Conservation (phyloP, 2,113 vertebrate species). For the Clarias batrachus region DNA sequence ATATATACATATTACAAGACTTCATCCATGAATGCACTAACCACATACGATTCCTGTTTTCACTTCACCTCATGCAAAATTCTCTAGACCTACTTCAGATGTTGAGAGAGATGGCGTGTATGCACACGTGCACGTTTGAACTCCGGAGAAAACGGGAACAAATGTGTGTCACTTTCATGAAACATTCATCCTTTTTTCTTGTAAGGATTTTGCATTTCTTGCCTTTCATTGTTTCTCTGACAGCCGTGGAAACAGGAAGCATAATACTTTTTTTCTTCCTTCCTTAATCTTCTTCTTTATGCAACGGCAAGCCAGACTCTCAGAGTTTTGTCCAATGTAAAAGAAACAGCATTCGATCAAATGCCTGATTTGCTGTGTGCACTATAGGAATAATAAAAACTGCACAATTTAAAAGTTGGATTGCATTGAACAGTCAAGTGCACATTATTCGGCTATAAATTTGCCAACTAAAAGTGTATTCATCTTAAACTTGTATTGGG, state of each 20-base stretch:
- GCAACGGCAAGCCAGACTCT: slow-evolving; percentile 6
- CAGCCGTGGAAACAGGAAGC: slow-evolving; percentile 20
- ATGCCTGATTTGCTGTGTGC: neutral
- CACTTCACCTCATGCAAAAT: neutral
- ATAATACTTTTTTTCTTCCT: slow-evolving; percentile 5
- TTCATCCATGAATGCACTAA: neutral
- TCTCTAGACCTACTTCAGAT: slow-evolving; percentile 19
- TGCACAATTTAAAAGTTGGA: neutral
- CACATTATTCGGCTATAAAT: neutral
- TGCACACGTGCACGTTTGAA: slow-evolving; percentile 21
- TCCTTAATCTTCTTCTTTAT: neutral
- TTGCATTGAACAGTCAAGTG: neutral
- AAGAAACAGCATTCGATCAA: neutral
- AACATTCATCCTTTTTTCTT: slow-evolving; percentile 49
- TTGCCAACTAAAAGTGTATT: neutral
- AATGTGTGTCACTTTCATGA: slow-evolving; percentile 48
- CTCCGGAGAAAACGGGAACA: slow-evolving; percentile 28
- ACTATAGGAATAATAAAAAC: slow-evolving; percentile 19
- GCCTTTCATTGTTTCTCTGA: slow-evolving; percentile 51
- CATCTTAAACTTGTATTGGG: neutral
- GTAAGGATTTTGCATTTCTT: slow-evolving; percentile 55
- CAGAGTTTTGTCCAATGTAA: slow-evolving; percentile 5
- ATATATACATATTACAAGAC: neutral
- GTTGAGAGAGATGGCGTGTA: slow-evolving; percentile 32
- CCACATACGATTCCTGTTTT: neutral